Conservation (phyloP, 2,797 vertebrate genomes). For the Pempheris klunzingeri region DNA sequence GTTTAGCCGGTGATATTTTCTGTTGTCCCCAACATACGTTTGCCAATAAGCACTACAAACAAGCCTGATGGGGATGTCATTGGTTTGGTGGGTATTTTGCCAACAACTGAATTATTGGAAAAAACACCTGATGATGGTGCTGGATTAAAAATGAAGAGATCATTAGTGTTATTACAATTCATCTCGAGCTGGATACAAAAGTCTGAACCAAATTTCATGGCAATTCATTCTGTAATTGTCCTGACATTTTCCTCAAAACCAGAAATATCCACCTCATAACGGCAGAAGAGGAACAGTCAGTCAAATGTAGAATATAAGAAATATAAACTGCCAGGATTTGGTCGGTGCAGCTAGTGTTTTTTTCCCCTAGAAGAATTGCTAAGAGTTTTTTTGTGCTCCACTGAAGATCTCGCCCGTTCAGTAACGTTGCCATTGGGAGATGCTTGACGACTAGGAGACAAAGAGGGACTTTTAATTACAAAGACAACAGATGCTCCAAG, state of each 20-base stretch:
- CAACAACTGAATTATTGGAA: neutral
- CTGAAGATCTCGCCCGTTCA: slow-evolving; percentile 65
- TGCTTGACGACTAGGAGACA: slow-evolving; percentile 70
- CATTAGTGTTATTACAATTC: neutral
- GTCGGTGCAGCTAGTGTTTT: slow-evolving; percentile 2
- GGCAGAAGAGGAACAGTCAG: neutral
- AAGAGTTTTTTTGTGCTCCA: slow-evolving; percentile 44
- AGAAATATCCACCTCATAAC: slow-evolving; percentile 1
- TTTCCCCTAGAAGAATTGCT: slow-evolving; percentile 43
- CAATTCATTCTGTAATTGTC: neutral
- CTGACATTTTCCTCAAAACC: slow-evolving; percentile 10
- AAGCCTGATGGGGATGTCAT: neutral
- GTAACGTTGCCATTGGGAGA: slow-evolving; percentile 71
- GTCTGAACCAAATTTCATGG: neutral
- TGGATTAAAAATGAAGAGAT: neutral
- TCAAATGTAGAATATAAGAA: too few species aligned
- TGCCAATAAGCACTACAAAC: neutral
- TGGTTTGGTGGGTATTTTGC: neutral
- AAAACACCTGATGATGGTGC: too few species aligned
- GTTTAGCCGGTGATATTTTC: neutral
- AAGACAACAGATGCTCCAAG: slow-evolving; percentile 78
- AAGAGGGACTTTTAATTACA: slow-evolving; percentile 82
- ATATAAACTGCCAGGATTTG: slow-evolving; percentile 7
- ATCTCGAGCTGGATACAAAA: neutral
- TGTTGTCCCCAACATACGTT: neutral